These are phyloP conservation scores for Sylvilagus bachmani DNA, from an alignment of 2,113 vertebrate genomes.

Conservation along the genomic window DNA sequence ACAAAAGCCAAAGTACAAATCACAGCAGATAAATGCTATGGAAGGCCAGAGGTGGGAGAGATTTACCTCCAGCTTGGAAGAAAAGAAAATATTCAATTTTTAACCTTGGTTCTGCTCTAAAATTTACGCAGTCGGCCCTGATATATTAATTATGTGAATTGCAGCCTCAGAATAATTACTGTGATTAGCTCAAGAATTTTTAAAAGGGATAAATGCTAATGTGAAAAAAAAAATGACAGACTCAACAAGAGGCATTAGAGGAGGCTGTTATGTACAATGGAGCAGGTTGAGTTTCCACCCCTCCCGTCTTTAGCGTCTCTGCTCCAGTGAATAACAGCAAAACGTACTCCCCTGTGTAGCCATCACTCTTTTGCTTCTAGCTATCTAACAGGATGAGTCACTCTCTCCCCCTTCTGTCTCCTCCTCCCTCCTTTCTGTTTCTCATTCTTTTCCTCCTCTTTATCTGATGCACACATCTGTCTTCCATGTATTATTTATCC, in stretches of 20 bases:
- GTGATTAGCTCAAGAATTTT: constrained; percentile 73
- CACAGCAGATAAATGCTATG: background rate
- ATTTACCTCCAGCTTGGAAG: background rate
- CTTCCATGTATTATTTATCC: background rate
- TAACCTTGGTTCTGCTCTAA: constrained; percentile 56
- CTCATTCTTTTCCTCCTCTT: background rate
- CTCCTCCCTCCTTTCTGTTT: background rate
- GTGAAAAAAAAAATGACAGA: constrained; percentile 46
- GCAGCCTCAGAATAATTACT: constrained; percentile 63
- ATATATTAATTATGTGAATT: constrained; percentile 67
- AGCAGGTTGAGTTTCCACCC: background rate
- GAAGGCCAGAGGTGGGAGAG: background rate
- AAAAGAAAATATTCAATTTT: constrained; percentile 37
- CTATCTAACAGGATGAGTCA: background rate
- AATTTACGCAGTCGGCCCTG: constrained; percentile 1
- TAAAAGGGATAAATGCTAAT: constrained; percentile 59
- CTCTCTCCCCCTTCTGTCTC: background rate
- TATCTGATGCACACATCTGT: background rate
- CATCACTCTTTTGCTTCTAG: background rate
- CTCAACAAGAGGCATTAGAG: constrained; percentile 12
- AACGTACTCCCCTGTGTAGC: background rate
- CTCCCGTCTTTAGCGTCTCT: background rate
- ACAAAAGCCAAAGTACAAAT: background rate
- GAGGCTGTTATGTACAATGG: background rate
- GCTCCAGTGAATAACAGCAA: background rate